Conservation (phyloP, 2,888 invertebrate species). For the Drosophila gaucha region DNA sequence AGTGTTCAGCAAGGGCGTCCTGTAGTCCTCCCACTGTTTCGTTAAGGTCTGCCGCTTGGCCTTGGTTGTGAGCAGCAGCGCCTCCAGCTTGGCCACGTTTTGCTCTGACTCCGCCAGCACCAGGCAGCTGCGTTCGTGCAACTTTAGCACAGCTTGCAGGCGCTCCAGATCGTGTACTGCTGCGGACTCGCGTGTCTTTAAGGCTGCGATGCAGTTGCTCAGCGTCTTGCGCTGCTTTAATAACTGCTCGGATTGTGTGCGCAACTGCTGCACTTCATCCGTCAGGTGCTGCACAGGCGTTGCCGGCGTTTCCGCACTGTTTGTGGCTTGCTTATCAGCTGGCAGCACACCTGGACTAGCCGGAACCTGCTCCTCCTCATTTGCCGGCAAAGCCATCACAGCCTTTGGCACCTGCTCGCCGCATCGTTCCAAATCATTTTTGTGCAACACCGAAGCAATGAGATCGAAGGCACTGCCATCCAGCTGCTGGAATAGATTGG, state of each 20-base stretch:
- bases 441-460: constrained; percentile 79
- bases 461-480: constrained; percentile 70
- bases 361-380: constrained; percentile 11
- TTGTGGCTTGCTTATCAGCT: neutral
- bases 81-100: constrained; percentile 87
- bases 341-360: neutral
- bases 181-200: constrained; percentile 60
- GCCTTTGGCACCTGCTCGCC: constrained; percentile 35
- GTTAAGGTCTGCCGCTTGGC: constrained; percentile 88
- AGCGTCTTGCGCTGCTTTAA: constrained; percentile 56
- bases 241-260: constrained; percentile 57
- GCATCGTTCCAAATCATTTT: constrained; percentile 74
- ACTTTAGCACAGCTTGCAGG: constrained; percentile 85
- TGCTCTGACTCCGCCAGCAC: constrained; percentile 88
- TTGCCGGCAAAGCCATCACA: constrained; percentile 1
- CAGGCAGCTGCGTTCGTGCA: constrained; percentile 87
- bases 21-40: constrained; percentile 90
- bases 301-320: neutral
- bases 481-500: constrained; percentile 80
- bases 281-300: constrained; percentile 56
- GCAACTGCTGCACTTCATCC: constrained; percentile 65
- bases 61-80: constrained; percentile 87
- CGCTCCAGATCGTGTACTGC: constrained; percentile 66
- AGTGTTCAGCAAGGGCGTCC: constrained; percentile 87
- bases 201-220: constrained; percentile 36